Base-by-base conservation (phyloP, 2,888 invertebrate species). In the Xanthia icteritia region DNA sequence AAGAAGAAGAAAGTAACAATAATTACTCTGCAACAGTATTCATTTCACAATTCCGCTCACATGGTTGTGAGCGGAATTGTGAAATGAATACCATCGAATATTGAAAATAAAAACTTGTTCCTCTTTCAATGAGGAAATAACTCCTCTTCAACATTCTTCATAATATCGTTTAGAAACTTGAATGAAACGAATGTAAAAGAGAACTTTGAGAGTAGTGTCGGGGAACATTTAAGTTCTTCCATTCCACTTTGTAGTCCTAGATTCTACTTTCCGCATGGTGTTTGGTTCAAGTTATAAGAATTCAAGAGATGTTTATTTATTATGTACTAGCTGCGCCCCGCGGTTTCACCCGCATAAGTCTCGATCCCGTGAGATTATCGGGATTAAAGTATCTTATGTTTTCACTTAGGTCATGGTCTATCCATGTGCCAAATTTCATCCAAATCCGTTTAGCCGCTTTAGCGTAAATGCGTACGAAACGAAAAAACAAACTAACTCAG, bases 171-270 rank as follows among this genome's bases (percentile, higher is more conserved):
- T 56, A 31, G 64, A 72, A 86, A 76, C 73, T 86, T 54, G 56
- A 76, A 74, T 60, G 60, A 74, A 79, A 45, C 13, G 8, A 76
- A 67, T 67, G 31, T 61, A 75, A 76, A 73, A 60, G 36, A 31
- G 60, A 77, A 39, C 39, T 72, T 76, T 70, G 13, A 64, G 9
- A 69, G 67, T 66, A 36, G 64, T 67, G 74, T 81, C 63, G 77
- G 63, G 51, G 58, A 76, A 81, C 85, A 68, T 79, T 87, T 73
- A 77, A 83, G 77, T 83, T 84, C 78, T 73, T 69, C 60, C 51
- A 78, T 77, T 77, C 68, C 76, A 80, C 73, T 87, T 88, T 82
- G 83, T 76, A 81, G 82, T 56, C 48, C 60, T 78, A 76, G 64
- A 63, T 80, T 82, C 63, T 45, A 79, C 68, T 79, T 77, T 64